Evolutionary conservation across 2,797 vertebrate species (phyloP), one percentile per base, ranked within the genome.

Genomic region (Gallinago nigripennis): DNA sequence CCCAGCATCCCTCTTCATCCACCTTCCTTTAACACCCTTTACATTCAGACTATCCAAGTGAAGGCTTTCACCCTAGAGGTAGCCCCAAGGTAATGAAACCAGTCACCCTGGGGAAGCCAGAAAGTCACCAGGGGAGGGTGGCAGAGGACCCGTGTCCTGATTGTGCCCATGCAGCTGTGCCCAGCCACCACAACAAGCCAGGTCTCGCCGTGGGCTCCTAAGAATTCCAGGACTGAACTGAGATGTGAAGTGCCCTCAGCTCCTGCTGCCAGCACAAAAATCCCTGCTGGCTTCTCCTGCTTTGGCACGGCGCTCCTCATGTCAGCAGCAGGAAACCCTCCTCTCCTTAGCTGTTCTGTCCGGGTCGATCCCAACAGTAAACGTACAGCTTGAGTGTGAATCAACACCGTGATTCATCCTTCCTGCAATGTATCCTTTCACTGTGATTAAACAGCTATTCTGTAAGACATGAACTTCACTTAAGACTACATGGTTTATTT

Each of bases 381-480:
- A 72, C 4, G n/a, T 86, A 85, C 70, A 79, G 79, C 92, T 86
- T 77, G 83, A 91, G 66, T 83, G 81, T 86, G 86, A 96, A 95
- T 81, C 85, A 86, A 89, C 78, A 83, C 53, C 75, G 6, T 53
- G 80, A 95, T 82, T 94, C 80, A 79, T 94, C 78, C 90, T 92
- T 91, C 81, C 35, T 76, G 88, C 56, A 95, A 77, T 48, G 57
- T 66, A 85, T 83, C 64, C 77, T 72, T 90, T 94, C 68, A 48
- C 92, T 93, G 31, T 87, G 91, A 83, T 88, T 86, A 94, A 91
- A 92, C 63, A 90, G 87, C 89, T 86, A n/a, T 82, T 96, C 92
- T 90, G 88, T 81, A 93, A 97, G 94, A 96, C 85, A 92, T 21
- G 82, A 92, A 50, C 80, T 96, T 97, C 90, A 89, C 91, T 98